These are phyloP conservation scores for Nycticebus coucang DNA, from an alignment of 2,113 vertebrate genomes.

Conservation along the genomic window DNA sequence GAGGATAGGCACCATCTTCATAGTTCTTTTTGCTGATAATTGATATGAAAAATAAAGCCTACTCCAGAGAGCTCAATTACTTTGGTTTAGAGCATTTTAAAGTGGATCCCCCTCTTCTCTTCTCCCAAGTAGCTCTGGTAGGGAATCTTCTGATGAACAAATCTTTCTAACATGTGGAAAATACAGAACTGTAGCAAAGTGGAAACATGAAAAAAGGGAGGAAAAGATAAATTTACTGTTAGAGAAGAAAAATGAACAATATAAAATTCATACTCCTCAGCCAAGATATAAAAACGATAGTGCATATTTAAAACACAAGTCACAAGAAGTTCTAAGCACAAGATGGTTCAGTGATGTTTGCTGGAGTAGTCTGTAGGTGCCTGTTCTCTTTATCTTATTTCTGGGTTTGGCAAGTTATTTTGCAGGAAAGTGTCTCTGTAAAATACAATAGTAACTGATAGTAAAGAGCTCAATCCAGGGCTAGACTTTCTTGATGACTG, in stretches of 20 bases:
- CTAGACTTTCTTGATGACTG: neutral
- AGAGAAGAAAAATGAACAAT: neutral
- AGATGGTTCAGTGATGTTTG: neutral
- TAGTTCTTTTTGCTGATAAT: neutral
- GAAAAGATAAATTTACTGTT: neutral
- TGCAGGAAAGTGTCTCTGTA: neutral
- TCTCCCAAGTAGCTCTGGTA: neutral
- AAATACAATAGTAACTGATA: neutral
- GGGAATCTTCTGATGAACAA: neutral
- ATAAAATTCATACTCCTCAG: neutral
- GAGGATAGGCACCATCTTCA: neutral
- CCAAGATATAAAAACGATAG: neutral
- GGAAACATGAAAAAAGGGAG: neutral
- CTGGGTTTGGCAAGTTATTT: neutral
- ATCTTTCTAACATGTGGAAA: neutral
- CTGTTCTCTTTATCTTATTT: neutral
- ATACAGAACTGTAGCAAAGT: neutral
- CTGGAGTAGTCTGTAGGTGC: neutral
- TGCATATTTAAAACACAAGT: neutral
- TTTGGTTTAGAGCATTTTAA: neutral
- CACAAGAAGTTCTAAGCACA: neutral
- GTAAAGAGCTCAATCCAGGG: neutral
- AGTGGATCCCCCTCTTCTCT: neutral
- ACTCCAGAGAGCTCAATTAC: neutral
- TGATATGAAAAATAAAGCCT: neutral